These are phyloP conservation scores for Scolanthus callimorphus DNA, from an alignment of 92 coral and sea anemone genomes.

Conservation along the genomic window DNA sequence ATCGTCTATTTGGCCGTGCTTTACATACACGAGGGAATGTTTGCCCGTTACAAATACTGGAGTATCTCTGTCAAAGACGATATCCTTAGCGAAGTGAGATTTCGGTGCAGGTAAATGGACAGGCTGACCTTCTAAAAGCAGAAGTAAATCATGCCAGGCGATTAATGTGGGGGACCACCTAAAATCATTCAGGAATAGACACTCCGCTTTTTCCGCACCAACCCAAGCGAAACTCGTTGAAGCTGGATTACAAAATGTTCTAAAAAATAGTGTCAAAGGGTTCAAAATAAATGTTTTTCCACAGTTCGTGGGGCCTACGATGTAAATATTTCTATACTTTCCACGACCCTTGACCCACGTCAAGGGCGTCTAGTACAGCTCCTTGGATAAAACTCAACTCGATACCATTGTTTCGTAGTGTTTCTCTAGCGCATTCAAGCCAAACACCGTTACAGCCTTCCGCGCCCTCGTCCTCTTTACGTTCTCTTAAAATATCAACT, in stretches of 20 bases:
- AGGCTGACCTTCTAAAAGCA: too few species aligned
- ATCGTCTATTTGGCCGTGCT: constrained; percentile 13
- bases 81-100: constrained; percentile 5
- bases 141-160: constrained; percentile 29
- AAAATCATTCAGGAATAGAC: constrained; percentile 16
- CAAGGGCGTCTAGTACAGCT: constrained; percentile 15
- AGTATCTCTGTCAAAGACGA: constrained; percentile 9
- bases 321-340: constrained; percentile 28
- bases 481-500: constrained; percentile 10
- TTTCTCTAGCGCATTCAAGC: neutral
- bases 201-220: too few species aligned
- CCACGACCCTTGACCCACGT: constrained; percentile 20
- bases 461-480: neutral
- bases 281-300: constrained; percentile 32
- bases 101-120: constrained; percentile 17
- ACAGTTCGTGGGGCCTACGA: constrained; percentile 33
- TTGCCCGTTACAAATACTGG: constrained; percentile 17
- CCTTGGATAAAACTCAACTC: neutral
- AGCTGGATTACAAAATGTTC: constrained; percentile 24
- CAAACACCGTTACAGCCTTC: constrained; percentile 22
- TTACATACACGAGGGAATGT: neutral
- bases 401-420: constrained; percentile 13
- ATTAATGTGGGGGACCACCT: constrained; percentile 5
- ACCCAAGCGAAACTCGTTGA: constrained; percentile 5
- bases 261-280: constrained; percentile 4